Evolutionary conservation across 2,797 vertebrate species (phyloP).

Genomic region (Staurois parvus): DNA sequence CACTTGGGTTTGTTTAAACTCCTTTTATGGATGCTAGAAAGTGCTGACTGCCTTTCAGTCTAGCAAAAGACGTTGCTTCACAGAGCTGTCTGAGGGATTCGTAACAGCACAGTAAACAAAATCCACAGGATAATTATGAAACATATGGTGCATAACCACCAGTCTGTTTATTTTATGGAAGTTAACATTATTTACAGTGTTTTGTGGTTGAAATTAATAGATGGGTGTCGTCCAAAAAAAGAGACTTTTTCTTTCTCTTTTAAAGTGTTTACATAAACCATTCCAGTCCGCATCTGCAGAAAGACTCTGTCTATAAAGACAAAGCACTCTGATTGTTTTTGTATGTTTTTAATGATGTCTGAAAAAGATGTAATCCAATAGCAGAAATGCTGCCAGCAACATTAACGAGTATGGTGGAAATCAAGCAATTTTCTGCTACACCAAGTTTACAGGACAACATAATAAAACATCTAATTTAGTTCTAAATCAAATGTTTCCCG

Average conservation of each 20-base stretch:
- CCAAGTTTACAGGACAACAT: conserved; percentile 63
- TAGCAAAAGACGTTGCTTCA: conserved; percentile 66
- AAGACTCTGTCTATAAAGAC: conserved; percentile 57
- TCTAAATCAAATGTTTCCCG: conserved; percentile 17
- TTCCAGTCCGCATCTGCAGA: conserved; percentile 60
- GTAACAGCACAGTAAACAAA: conserved; percentile 70
- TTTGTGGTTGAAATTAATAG: conserved; percentile 74
- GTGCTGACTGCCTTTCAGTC: conserved; percentile 25
- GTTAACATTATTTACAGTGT: conserved; percentile 72
- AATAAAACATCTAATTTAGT: conserved; percentile 32
- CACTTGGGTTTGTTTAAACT: conserved; percentile 16
- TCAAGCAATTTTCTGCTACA: conserved; percentile 58
- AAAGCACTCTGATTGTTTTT: conserved; percentile 63
- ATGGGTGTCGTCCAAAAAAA: conserved; percentile 66
- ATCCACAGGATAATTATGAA: conserved; percentile 72
- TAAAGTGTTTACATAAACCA: conserved; percentile 56
- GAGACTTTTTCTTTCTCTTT: conserved; percentile 62
- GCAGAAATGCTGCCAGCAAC: conserved; percentile 61
- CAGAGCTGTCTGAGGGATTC: conserved; percentile 65
- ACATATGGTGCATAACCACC: conserved; percentile 66
- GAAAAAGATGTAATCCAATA: conserved; percentile 52
- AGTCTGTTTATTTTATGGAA: conserved; percentile 72
- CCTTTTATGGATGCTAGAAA: conserved; percentile 25
- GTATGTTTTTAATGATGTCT: conserved; percentile 65
- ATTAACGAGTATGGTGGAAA: conserved; percentile 60